A percentile compares a stretch with the other conserved stretches of the same genome.
phyloP scores from a whole-genome alignment of 2,797 vertebrate genomes.

The Chromobotia macracanthus region DNA sequence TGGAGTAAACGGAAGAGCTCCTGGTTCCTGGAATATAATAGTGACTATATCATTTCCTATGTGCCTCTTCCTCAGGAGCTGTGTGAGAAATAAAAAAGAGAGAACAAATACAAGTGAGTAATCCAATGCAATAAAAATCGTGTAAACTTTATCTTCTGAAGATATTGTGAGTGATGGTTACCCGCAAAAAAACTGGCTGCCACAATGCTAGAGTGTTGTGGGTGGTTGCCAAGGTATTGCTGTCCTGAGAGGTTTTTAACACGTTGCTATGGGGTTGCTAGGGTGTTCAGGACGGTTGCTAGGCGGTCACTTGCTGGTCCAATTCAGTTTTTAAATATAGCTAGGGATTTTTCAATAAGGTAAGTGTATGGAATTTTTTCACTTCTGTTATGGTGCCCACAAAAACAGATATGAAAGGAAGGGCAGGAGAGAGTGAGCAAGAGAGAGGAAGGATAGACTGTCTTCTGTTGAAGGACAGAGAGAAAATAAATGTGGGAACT shows the following conservation, averaged over 20 bases:
- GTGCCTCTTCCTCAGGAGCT: conserved; percentile 93
- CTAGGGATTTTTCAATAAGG: background rate
- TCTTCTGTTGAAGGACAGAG: conserved; percentile 8
- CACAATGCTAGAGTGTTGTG: too few species aligned
- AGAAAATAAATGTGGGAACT: conserved; percentile 11
- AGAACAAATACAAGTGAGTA: conserved; percentile 2
- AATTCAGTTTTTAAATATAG: background rate
- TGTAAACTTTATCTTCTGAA: background rate
- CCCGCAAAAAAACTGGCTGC: background rate
- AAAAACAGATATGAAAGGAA: background rate
- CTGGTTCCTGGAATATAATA: conserved; percentile 95
- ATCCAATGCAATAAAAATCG: background rate
- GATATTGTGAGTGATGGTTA: background rate
- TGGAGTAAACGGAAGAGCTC: conserved; percentile 90
- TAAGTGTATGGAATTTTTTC: background rate
- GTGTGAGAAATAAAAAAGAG: conserved; percentile 30
- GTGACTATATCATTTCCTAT: conserved; percentile 98
- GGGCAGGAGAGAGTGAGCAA: conserved; percentile 44
- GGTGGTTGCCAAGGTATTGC: background rate
- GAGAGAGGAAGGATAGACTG: conserved; percentile 48
- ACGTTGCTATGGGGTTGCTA: background rate
- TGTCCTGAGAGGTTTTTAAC: background rate
- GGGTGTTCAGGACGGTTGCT: background rate
- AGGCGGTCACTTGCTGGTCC: background rate
- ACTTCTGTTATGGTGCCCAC: background rate